A percentile compares a stretch with the other conserved stretches of the same genome.
Evolutionary conservation across 2,797 vertebrate genomes (phyloP).

Genomic region (Diplodus puntazzo): DNA sequence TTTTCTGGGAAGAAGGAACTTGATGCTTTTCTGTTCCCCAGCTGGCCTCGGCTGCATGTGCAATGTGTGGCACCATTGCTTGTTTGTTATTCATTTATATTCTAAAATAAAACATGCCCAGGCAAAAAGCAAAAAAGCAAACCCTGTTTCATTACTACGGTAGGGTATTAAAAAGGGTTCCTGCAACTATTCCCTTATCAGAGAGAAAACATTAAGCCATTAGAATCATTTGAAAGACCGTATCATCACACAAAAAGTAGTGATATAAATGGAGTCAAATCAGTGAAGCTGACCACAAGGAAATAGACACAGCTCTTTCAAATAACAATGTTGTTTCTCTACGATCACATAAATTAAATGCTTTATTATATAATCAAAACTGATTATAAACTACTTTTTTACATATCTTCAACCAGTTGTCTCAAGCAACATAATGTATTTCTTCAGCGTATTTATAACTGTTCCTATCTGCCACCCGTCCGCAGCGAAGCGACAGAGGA

Average conservation of each 20-base stretch:
- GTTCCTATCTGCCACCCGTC: conserved; percentile 26
- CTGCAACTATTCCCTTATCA: too few relatives aligned
- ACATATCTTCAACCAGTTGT: not conserved
- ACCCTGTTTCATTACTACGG: too few relatives aligned
- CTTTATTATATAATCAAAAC: too few relatives aligned
- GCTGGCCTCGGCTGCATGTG: too few relatives aligned
- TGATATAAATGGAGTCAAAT: not conserved
- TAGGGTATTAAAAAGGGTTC: too few relatives aligned
- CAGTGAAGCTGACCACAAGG: not conserved
- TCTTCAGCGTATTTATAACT: too few relatives aligned
- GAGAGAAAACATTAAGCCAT: not conserved
- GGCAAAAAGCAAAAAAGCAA: too few relatives aligned
- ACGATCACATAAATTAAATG: not conserved
- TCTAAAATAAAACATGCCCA: too few relatives aligned
- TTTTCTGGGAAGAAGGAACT: too few relatives aligned
- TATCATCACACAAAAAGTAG: not conserved
- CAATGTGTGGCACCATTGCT: too few relatives aligned
- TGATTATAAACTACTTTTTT: not conserved
- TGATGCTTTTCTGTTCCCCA: too few relatives aligned
- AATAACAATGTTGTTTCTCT: not conserved
- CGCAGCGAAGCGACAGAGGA: conserved; percentile 46
- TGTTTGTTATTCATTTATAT: too few relatives aligned
- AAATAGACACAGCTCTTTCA: not conserved
- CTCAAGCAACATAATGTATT: not conserved
- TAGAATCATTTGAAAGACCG: not conserved